Evolutionary conservation across 2,113 vertebrate genomes (phyloP).

Genomic region (Anhinga rufa): DNA sequence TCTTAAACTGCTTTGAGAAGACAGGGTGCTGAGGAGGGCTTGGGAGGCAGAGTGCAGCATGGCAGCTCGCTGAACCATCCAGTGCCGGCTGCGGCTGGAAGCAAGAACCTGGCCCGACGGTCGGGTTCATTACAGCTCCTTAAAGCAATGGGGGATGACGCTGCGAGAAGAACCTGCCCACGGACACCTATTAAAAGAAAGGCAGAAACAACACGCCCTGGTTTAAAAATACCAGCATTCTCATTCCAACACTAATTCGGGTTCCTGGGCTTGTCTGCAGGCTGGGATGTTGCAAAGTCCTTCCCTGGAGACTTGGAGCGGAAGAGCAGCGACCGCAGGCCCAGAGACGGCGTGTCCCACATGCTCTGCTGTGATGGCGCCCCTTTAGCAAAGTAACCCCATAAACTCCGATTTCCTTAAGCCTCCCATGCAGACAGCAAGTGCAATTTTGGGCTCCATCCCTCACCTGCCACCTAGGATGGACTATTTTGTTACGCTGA

Average conservation of each 20-base stretch:
- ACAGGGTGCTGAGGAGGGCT: neutral
- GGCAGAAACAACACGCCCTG: neutral
- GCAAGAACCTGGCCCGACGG: neutral
- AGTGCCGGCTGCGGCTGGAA: neutral
- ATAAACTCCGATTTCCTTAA: fast-evolving
- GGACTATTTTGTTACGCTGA: fast-evolving
- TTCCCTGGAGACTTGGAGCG: neutral
- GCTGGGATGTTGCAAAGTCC: neutral
- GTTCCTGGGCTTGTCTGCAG: neutral
- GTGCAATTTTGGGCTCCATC: neutral
- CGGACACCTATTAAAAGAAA: neutral
- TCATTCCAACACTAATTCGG: neutral
- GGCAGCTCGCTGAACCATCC: neutral
- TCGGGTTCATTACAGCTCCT: neutral
- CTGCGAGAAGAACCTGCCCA: constrained; percentile 1
- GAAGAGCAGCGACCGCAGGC: neutral
- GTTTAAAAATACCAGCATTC: neutral
- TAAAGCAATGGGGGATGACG: neutral
- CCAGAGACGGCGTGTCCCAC: neutral
- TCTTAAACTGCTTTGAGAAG: neutral
- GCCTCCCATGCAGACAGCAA: neutral
- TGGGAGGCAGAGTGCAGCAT: neutral
- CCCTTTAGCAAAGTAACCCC: neutral
- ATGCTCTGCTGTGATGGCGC: neutral
- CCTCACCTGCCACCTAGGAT: neutral